Evolutionary conservation across 2,797 vertebrate species (phyloP).

Genomic region (Notolabrus celidotus): DNA sequence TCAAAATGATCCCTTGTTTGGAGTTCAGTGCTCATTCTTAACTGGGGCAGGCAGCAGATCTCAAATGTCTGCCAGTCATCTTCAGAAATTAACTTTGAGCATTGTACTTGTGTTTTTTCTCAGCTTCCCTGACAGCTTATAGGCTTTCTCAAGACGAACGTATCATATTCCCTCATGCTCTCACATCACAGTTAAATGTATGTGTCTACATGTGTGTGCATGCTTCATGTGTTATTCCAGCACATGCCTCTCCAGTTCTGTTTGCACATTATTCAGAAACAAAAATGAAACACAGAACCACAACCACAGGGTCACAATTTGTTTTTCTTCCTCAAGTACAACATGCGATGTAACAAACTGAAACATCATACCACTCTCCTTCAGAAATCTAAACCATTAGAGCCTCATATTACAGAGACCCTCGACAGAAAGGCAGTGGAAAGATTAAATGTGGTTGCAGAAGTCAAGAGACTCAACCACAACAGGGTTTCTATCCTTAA

Average conservation of each 20-base stretch:
- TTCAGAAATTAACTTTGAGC: background rate
- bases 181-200: slow-evolving; percentile 13
- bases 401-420: slow-evolving; percentile 47
- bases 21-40: too few species aligned
- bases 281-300: slow-evolving; percentile 45
- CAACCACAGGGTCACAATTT: slow-evolving; percentile 44
- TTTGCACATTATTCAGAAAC: slow-evolving; percentile 17
- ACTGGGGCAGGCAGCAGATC: background rate
- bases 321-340: slow-evolving; percentile 37
- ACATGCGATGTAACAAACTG: slow-evolving; percentile 37
- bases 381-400: slow-evolving; percentile 45
- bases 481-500: slow-evolving; percentile 27
- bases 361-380: slow-evolving; percentile 44
- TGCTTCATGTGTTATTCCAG: slow-evolving; percentile 37
- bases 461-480: slow-evolving; percentile 52
- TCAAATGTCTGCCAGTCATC: background rate
- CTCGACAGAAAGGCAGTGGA: slow-evolving; percentile 23
- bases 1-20: too few species aligned
- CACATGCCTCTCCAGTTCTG: slow-evolving; percentile 22
- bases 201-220: background rate
- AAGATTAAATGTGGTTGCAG: slow-evolving; percentile 40
- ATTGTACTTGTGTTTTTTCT: background rate
- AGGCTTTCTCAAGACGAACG: slow-evolving; percentile 1
- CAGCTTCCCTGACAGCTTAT: slow-evolving; percentile 1
- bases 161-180: slow-evolving; percentile 14